Evolutionary conservation across 2,797 vertebrate species (phyloP).

Genomic region (Taeniopygia guttata): DNA sequence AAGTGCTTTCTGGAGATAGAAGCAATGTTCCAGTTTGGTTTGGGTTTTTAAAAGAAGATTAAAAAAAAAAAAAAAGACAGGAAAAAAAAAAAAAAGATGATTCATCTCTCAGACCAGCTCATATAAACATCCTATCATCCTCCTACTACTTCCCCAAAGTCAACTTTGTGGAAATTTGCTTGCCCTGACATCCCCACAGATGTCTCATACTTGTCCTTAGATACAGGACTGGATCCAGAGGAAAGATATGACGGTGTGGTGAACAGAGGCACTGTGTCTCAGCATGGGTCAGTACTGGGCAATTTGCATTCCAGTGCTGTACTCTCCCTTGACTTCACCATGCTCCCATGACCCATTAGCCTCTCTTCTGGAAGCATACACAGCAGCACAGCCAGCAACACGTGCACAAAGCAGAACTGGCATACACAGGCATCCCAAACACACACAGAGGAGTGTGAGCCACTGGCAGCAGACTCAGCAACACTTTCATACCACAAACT

Average conservation of each 20-base stretch:
- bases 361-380: not conserved
- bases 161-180: not conserved
- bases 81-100: not conserved
- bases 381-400: not conserved
- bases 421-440: not conserved
- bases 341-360: rapidly evolving
- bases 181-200: not conserved
- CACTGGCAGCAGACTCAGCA: not conserved
- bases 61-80: not conserved
- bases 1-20: not conserved
- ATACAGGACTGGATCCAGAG: not conserved
- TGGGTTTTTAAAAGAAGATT: not conserved
- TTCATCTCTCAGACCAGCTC: not conserved
- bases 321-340: not conserved
- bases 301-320: rapidly evolving
- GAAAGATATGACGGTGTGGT: rapidly evolving
- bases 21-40: not conserved
- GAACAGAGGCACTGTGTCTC: not conserved
- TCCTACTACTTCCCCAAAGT: not conserved
- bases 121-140: not conserved
- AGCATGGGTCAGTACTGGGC: not conserved
- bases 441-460: too few relatives aligned
- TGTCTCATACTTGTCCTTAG: not conserved
- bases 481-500: not conserved
- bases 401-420: not conserved